A percentile compares a stretch with the other conserved stretches of the same genome.
Evolutionary conservation across 2,797 vertebrate genomes (phyloP).

Genomic region (Microcaecilia unicolor): DNA sequence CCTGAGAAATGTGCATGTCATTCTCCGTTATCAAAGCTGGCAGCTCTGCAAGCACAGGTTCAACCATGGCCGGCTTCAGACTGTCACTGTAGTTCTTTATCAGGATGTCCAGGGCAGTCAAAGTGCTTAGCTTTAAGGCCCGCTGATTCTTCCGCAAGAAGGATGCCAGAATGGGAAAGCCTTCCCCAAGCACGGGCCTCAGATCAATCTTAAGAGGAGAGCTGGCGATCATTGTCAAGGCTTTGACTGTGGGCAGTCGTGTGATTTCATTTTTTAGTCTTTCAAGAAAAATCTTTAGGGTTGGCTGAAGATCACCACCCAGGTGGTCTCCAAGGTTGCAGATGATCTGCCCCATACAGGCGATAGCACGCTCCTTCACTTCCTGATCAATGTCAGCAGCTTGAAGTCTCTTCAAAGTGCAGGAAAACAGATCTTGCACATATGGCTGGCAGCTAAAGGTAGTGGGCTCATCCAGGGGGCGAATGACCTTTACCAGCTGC

Average conservation of each 20-base stretch:
- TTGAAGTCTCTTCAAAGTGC: slow-evolving; percentile 72
- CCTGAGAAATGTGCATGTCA: slow-evolving; percentile 85
- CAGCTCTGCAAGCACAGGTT: slow-evolving; percentile 68
- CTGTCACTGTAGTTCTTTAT: slow-evolving; percentile 69
- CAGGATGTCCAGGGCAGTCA: slow-evolving; percentile 69
- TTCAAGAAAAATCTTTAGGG: slow-evolving; percentile 76
- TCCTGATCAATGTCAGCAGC: slow-evolving; percentile 92
- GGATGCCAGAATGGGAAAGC: slow-evolving; percentile 73
- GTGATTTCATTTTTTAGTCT: slow-evolving; percentile 90
- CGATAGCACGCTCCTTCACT: slow-evolving; percentile 87
- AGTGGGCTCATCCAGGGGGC: slow-evolving; percentile 55
- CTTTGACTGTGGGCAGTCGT: slow-evolving; percentile 74
- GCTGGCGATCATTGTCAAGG: slow-evolving; percentile 62
- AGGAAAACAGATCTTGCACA: slow-evolving; percentile 62
- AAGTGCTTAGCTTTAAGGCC: slow-evolving; percentile 69
- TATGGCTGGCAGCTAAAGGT: slow-evolving; percentile 68
- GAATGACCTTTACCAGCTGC: slow-evolving; percentile 76
- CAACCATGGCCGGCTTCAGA: slow-evolving; percentile 65
- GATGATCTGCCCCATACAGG: slow-evolving; percentile 82
- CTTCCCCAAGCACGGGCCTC: slow-evolving; percentile 67
- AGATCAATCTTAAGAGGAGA: slow-evolving; percentile 75
- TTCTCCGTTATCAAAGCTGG: slow-evolving; percentile 75
- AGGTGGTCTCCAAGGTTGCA: slow-evolving; percentile 77
- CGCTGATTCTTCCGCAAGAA: slow-evolving; percentile 90
- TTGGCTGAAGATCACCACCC: slow-evolving; percentile 63